Evolutionary conservation across 2,888 invertebrate genomes (phyloP).

Genomic region (Drosophila rubida): DNA sequence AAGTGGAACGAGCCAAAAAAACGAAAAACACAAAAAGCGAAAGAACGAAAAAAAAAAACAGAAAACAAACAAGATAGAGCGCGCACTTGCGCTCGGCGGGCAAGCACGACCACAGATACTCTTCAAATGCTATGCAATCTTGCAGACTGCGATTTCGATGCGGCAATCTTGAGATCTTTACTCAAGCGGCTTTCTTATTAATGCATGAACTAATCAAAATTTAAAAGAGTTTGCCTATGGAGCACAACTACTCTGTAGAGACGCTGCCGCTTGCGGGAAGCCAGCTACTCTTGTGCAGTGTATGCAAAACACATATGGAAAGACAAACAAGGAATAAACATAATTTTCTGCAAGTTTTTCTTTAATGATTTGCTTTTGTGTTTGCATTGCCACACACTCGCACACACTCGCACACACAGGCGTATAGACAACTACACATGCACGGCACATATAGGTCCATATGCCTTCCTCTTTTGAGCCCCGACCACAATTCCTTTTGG

Average conservation of each 20-base stretch:
- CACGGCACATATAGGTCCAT: not conserved
- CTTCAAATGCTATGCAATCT: not conserved
- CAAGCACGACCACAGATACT: not conserved
- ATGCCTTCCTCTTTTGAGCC: not conserved
- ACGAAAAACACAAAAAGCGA: not conserved
- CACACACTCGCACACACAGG: conserved; percentile 10
- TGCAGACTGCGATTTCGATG: not conserved
- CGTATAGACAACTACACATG: not conserved
- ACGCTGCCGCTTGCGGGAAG: too few species aligned
- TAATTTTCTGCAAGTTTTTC: conserved; percentile 61
- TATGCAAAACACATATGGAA: conserved; percentile 19
- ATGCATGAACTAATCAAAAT: too few species aligned
- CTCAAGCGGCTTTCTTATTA: too few species aligned
- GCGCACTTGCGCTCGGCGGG: not conserved
- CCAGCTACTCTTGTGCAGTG: not conserved
- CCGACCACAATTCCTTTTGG: conserved; percentile 14
- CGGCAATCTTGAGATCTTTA: too few species aligned
- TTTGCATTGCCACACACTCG: conserved; percentile 39
- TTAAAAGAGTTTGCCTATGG: too few species aligned
- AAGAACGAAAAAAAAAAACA: not conserved
- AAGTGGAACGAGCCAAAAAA: conserved; percentile 18
- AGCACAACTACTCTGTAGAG: too few species aligned
- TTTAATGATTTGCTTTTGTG: conserved; percentile 59
- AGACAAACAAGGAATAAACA: conserved; percentile 60
- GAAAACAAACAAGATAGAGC: conserved; percentile 2